Base-by-base conservation (phyloP, 2,888 invertebrate genomes). In the Zygaena filipendulae region DNA sequence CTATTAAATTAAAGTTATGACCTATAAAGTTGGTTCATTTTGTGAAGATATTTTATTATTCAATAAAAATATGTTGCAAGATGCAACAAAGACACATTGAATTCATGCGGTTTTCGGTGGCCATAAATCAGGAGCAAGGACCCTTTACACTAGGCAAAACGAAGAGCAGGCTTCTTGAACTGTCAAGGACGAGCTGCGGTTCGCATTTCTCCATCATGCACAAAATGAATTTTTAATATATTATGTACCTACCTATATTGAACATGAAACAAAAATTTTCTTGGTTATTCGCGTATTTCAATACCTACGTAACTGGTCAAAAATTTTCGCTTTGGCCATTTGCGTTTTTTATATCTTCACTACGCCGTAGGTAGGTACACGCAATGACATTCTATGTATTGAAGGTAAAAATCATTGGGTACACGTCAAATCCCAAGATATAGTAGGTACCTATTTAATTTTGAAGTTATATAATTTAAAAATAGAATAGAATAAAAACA, bases 81-180 rank as follows among this genome's bases (percentile, higher is more conserved):
- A 59, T 50, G 52, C 60, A 70, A 75, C 75, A 79, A 75, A 75
- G 72, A 72, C 64, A 64, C 68, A 70, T 75, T 69, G 70, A 59
- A 56, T 66, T 61, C 58, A 59, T 77, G 75, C 55, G 75, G 79
- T 74, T 77, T 70, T 69, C 47, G 66, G 67, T 49, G 61, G 55
- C 60, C 52, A 58, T 77, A 77, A 79, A 74, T 75, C 72, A 75
- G 69, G 70, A 59, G 71, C 69, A 71, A 74, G 57, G 69, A 64
- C 66, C 71, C 56, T 51, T 46, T 36, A 39, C 43, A 51, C 57
- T 52, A 48, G 60, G 43, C 48, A 53, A 42, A 47, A 16, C 5
- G 16, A n/a, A n/a, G n/a, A 4, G 7, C 16, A 53, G 55, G 67
- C 74, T 72, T 70, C 74, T 71, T 74, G 69, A 66, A 70, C 74